These are phyloP conservation scores for Malacosoma neustria DNA, from an alignment of 2,888 invertebrate species.

Conservation along the genomic window DNA sequence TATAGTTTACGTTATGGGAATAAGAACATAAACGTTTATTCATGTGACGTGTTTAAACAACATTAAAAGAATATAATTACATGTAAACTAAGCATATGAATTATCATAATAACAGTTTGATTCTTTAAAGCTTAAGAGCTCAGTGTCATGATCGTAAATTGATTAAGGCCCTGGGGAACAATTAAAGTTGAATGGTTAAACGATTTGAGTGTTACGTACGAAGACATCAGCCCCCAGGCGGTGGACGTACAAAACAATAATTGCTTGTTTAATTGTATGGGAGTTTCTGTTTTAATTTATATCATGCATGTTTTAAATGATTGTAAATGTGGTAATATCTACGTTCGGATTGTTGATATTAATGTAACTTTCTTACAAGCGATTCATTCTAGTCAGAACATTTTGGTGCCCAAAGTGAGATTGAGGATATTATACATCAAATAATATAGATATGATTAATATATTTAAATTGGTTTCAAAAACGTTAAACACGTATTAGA, in stretches of 20 bases:
- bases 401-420: too few relatives aligned
- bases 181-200: conserved; percentile 48
- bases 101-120: conserved; percentile 36
- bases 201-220: conserved; percentile 28
- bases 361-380: too few relatives aligned
- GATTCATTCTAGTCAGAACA: too few relatives aligned
- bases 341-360: too few relatives aligned
- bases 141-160: conserved; percentile 29
- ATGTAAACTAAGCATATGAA: conserved; percentile 10
- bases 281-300: not conserved
- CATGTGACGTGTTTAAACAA: not conserved
- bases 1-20: too few relatives aligned
- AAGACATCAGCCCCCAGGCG: conserved; percentile 7
- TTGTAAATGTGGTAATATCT: too few relatives aligned
- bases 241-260: conserved; percentile 1
- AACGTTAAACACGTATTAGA: too few relatives aligned
- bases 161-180: conserved; percentile 39
- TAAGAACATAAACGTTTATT: not conserved
- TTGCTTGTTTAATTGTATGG: not conserved
- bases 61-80: not conserved
- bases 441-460: too few relatives aligned
- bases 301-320: not conserved
- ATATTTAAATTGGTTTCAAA: too few relatives aligned
- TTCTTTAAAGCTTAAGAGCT: conserved; percentile 30
- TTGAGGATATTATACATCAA: too few relatives aligned